A percentile compares a stretch with the other conserved stretches of the same genome.
Evolutionary conservation across 2,797 vertebrate genomes (phyloP).

Genomic region (Gorsachius magnificus): DNA sequence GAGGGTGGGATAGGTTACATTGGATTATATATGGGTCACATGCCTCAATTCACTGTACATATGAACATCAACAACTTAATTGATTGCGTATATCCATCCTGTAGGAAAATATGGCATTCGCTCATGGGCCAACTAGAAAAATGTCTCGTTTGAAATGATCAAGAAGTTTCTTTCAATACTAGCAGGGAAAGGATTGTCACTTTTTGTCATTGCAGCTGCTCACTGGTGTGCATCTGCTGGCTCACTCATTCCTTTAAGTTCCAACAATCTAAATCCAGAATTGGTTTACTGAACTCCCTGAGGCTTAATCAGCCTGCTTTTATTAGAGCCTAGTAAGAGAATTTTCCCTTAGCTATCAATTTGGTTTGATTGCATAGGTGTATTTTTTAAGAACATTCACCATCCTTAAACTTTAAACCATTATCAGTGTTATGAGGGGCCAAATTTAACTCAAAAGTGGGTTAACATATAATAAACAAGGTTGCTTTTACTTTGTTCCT

Average conservation of each 20-base stretch:
- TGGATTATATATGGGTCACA: not conserved
- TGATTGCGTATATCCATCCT: not conserved
- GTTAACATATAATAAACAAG: not conserved
- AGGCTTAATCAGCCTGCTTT: not conserved
- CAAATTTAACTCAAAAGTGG: not conserved
- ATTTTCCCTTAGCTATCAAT: not conserved
- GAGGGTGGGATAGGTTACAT: not conserved
- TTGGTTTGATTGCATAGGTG: not conserved
- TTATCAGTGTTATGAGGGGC: not conserved
- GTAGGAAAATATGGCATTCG: fast-evolving
- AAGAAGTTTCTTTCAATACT: not conserved
- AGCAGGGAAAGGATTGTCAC: not conserved
- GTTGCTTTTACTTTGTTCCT: not conserved
- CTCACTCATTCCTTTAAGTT: not conserved
- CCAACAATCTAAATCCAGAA: not conserved
- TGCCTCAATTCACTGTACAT: not conserved
- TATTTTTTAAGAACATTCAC: not conserved
- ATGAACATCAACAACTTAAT: not conserved
- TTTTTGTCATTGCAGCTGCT: not conserved
- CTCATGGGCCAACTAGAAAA: not conserved
- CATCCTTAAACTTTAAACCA: not conserved
- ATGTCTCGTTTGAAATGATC: not conserved
- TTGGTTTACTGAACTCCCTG: not conserved
- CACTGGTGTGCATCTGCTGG: not conserved
- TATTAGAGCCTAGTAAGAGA: not conserved